Base-by-base conservation (phyloP, 2,888 invertebrate species). In the Mythimna pallens region DNA sequence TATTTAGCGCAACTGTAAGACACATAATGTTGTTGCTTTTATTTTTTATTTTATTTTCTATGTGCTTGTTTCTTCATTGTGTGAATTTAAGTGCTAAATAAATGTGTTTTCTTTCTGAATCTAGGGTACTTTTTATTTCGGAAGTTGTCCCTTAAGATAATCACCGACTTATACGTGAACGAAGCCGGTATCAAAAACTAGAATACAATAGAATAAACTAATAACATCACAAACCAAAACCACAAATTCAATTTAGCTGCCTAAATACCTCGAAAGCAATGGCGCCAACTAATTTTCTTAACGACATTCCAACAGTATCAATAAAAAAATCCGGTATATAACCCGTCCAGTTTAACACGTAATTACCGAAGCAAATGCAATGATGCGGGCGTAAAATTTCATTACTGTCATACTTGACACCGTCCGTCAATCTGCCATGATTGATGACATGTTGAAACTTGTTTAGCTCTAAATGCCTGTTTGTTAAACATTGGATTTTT, bases 361-460 rank as follows among this genome's bases (percentile, higher is more conserved):
- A 89, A 89, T 88, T 85, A 88, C 79, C 85, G 91, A 85, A 85
- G 86, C 90, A 85, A 90, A 91, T 89, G 88, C 86, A 88, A 57
- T 81, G 88, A 93, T 94, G 94, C 93, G 94, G 93, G 93, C 90
- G 91, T 94, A 89, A 93, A 93, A 93, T 93, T 93, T 93, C 91
- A 94, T 94, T 93, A 93, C 89, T 90, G 92, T 93, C 93, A 90
- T 87, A 88, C 89, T 88, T 90, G 88, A 88, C 89, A 90, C 90
- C 89, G 89, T 88, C 89, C 90, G 93, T 95, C 94, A 93, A 93
- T 93, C 92, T 88, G 86, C 78, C 78, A 88, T 90, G 94, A 94
- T 93, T 91, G 94, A 95, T 94, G 92, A 92, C 85, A 84, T 82
- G 86, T 87, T 89, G 88, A 87, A 91, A 92, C 91, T 88, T 89